Base-by-base conservation (phyloP, 2,888 invertebrate species). In the Pocota personata region DNA sequence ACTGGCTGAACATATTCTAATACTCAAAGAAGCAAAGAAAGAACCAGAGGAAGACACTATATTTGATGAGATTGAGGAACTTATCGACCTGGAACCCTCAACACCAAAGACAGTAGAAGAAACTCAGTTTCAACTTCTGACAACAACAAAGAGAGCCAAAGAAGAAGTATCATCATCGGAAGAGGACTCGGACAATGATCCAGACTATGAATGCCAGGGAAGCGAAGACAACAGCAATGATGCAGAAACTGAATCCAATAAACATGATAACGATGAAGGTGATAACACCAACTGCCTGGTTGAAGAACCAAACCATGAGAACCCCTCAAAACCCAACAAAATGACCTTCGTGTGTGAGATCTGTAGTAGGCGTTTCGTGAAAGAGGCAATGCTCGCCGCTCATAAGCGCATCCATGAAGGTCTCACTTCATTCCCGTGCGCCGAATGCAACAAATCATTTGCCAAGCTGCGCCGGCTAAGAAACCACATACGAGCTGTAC, bases 321-420 rank as follows among this genome's bases (percentile, higher is more conserved):
- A 89, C 35, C 89, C 89, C 72, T 90, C 90, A 0, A 88, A 88
- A 2, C 88, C 89, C 1, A 90, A 90, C 57, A 88, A 90, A 86
- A 89, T 89, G n/a, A 89, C 89, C 32, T 90, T 92, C 37, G 89
- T 91, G 58, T 91, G 91, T 62, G 90, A 91, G 52, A 90, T 91
- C 55, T 91, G 91, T 50, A 90, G 91, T 19, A 91, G 91, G 78
- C 90, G 89, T 46, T 91, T 91, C 66, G 90, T 90, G 50, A 91
- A 91, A 75, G 88, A 88, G 5, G 89, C 89, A 30, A 89, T 90
- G 43, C 91, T 92, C 37, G 89, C 90, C 71, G 90, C 90, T 62
- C 91, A 91, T 43, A 91, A 91, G 91, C 91, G 90, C 27, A 89
- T 90, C 40, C 92, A 91, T 87, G 90, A 92, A 76, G 91, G 91